Evolutionary conservation across 2,888 invertebrate species (phyloP), one percentile per base, ranked within the genome.

Genomic region (Tethea ocularis): DNA sequence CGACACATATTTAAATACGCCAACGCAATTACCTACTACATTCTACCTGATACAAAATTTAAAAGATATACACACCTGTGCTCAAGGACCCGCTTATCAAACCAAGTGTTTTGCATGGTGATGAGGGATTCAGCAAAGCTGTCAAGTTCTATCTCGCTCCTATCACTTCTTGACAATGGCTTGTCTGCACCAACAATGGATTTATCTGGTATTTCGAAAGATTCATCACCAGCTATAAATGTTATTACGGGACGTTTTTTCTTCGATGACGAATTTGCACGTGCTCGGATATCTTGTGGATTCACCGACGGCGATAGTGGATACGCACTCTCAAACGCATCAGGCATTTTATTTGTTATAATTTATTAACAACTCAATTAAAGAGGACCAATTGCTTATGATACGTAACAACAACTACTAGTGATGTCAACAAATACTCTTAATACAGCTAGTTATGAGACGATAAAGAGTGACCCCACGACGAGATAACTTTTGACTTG

Each of bases 301-400:
- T 89, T 92, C 57, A 94, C 77, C 26, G 88, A 74, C 26, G 93
- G 93, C 57, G 89, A 82, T 61, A 94, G 81, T 24, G 95, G 95
- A 79, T 95, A 94, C 51, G 92, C 86, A 72, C 88, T 89, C 78
- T 95, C 94, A 71, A 94, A 94, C 52, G 83, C 85, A 83, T 95
- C 94, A 52, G 95, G 95, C 95, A 95, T 95, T 77, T 77, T 83
- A 15, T 59, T 59, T 58, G 33, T 57, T 60, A 57, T 38, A 41
- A 61, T 54, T n/a, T 63, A 52, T 57, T 57, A 59, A 22, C 55
- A 61, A 41, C 56, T 61, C 60, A 29, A 26, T 56, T 17, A 54
- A 59, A 67, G 64, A 62, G 57, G 70, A 71, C 72, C 64, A 72
- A 51, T 64, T 67, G 52, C 60, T 61, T 68, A 62, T 60, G 65